Evolutionary conservation across 2,888 invertebrate species (phyloP).

Genomic region (Seira musarum): DNA sequence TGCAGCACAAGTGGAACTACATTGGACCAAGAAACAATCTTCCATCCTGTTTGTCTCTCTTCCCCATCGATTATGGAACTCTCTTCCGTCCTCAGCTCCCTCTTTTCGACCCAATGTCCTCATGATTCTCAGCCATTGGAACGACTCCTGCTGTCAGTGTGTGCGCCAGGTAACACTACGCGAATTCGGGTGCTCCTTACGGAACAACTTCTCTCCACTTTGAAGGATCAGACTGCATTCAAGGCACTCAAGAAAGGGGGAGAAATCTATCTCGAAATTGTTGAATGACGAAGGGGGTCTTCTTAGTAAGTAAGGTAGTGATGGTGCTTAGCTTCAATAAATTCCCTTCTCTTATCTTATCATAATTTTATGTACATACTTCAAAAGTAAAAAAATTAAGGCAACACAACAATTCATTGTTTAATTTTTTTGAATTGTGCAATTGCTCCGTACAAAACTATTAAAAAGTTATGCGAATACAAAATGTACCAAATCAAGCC

Average conservation of each 20-base stretch:
- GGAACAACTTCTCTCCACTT: conserved; percentile 68
- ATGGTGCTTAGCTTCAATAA: no score
- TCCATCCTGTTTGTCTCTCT: conserved; percentile 68
- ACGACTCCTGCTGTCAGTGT: conserved; percentile 65
- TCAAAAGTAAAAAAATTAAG: no score
- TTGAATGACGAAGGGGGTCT: conserved; percentile 62
- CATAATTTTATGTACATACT: no score
- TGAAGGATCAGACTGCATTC: conserved; percentile 69
- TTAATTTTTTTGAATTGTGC: no score
- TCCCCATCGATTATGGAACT: conserved; percentile 69
- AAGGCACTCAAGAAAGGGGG: conserved; percentile 64
- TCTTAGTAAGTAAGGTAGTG: no score
- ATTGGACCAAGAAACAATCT: conserved; percentile 58
- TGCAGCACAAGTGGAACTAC: conserved; percentile 52
- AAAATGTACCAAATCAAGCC: no score
- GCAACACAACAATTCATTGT: no score
- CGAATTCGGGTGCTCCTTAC: conserved; percentile 67
- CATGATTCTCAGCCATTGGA: conserved; percentile 61
- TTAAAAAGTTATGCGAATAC: no score
- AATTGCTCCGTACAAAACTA: no score
- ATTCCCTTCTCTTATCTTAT: no score
- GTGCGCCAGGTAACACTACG: conserved; percentile 62
- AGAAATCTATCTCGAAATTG: conserved; percentile 66
- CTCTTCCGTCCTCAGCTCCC: conserved; percentile 64
- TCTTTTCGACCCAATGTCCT: conserved; percentile 63